A percentile compares a stretch with the other conserved stretches of the same genome.
Conservation (phyloP, 1,140 invertebrate genomes). For the Mactra quadrangularis region DNA sequence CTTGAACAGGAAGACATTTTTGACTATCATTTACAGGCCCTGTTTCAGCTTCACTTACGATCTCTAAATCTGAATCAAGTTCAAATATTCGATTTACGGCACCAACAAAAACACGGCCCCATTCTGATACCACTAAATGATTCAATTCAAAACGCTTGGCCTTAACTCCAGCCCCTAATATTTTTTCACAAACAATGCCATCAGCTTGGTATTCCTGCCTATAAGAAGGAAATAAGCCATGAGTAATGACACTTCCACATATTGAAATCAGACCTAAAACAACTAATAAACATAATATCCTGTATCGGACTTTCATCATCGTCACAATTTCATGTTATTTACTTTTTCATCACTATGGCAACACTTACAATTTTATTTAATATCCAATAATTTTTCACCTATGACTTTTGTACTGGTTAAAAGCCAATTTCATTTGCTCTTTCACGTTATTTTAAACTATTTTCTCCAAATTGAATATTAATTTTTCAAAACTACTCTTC, state of each 20-base stretch:
- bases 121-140: constrained; percentile 92
- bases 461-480: too few relatives aligned
- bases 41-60: constrained; percentile 91
- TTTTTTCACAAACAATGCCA: constrained; percentile 32
- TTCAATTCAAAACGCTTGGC: constrained; percentile 82
- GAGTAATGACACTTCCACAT: constrained; percentile 49
- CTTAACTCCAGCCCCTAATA: constrained; percentile 39
- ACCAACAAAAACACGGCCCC: constrained; percentile 95
- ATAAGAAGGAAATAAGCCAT: constrained; percentile 34
- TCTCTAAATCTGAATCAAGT: constrained; percentile 90
- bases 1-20: constrained; percentile 68
- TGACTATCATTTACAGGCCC: constrained; percentile 75
- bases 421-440: background rate
- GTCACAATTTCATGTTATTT: too few relatives aligned
- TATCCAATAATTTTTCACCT: too few relatives aligned
- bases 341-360: too few relatives aligned
- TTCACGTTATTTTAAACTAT: too few relatives aligned
- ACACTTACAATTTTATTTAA: too few relatives aligned
- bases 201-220: constrained; percentile 14
- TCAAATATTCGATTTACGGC: constrained; percentile 97
- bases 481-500: too few relatives aligned
- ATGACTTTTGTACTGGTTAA: too few relatives aligned
- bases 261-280: constrained; percentile 36
- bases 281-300: constrained; percentile 29
- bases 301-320: constrained; percentile 12